A percentile compares a stretch with the other conserved stretches of the same genome.
Evolutionary conservation across 2,888 invertebrate species (phyloP).

Genomic region (Diarsia dahlii): DNA sequence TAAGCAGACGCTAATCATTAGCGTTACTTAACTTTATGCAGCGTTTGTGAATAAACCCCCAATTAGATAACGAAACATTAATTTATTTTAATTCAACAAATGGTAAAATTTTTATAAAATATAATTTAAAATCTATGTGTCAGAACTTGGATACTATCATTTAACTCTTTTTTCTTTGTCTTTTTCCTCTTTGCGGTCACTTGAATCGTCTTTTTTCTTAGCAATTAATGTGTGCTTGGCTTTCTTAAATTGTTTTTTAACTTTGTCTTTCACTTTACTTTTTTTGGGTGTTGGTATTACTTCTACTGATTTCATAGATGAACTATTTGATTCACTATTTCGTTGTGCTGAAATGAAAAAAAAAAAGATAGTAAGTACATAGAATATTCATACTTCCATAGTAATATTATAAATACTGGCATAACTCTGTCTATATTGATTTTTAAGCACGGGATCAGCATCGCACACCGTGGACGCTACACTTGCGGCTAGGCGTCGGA

Average conservation of each 20-base stretch:
- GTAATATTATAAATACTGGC: not conserved
- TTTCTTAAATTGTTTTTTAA: slow-evolving; percentile 88
- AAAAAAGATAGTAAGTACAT: not conserved
- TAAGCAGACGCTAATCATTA: not conserved
- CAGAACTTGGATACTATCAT: slow-evolving; percentile 58
- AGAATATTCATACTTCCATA: not conserved
- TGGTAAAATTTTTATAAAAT: slow-evolving; percentile 28
- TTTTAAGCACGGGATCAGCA: not conserved
- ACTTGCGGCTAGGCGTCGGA: not conserved
- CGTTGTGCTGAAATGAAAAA: slow-evolving; percentile 83
- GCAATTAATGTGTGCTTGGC: slow-evolving; percentile 85
- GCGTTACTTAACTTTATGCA: not conserved
- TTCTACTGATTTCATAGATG: slow-evolving; percentile 85
- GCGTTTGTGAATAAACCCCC: not conserved
- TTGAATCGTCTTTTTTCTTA: slow-evolving; percentile 84
- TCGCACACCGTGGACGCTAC: not conserved
- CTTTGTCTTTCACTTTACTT: slow-evolving; percentile 88
- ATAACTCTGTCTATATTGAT: no score
- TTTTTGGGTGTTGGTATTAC: slow-evolving; percentile 82
- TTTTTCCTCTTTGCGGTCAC: slow-evolving; percentile 80
- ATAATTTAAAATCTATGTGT: slow-evolving; percentile 44
- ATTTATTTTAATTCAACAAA: slow-evolving; percentile 32
- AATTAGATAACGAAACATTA: slow-evolving; percentile 31
- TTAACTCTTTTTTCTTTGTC: slow-evolving; percentile 83
- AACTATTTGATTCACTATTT: slow-evolving; percentile 86